Percentiles rank a stretch among this genome's conserved stretches.
phyloP scores from a whole-genome alignment of 1,140 invertebrate genomes.

The Nasonia giraulti region DNA sequence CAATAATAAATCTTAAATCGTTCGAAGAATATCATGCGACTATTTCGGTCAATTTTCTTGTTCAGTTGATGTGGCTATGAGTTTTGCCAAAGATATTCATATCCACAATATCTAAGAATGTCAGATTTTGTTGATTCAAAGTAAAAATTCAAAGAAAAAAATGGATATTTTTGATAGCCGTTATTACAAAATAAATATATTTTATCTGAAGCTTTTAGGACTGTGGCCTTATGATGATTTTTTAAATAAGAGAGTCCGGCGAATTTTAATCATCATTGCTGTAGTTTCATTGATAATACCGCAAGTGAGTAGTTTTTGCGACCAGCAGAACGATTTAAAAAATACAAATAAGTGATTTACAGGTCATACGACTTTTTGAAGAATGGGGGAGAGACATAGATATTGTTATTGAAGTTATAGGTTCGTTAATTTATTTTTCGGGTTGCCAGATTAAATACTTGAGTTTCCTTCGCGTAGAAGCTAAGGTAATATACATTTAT shows the following conservation, averaged over 20 bases:
- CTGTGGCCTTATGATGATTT: neutral
- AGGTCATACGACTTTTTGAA: constrained; percentile 12
- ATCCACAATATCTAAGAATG: neutral
- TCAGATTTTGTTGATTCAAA: neutral
- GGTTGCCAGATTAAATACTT: constrained; percentile 20
- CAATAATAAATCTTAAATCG: neutral
- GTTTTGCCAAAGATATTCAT: neutral
- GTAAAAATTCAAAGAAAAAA: neutral
- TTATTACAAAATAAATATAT: neutral
- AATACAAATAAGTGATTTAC: neutral
- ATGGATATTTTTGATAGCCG: constrained; percentile 10
- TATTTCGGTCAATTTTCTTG: neutral
- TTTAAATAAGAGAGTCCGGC: neutral
- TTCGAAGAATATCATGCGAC: neutral
- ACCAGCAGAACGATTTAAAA: neutral
- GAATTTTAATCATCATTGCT: neutral
- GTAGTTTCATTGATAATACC: neutral
- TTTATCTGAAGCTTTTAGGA: neutral
- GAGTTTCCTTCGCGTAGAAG: neutral
- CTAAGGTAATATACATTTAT: constrained; percentile 1
- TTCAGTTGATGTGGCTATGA: neutral
- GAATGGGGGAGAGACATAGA: constrained; percentile 22
- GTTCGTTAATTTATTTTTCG: constrained; percentile 8
- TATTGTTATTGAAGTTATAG: constrained; percentile 7
- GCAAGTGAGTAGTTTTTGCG: neutral